phyloP scores from a whole-genome alignment of 2,888 invertebrate species.

The Phengaris alcon region DNA sequence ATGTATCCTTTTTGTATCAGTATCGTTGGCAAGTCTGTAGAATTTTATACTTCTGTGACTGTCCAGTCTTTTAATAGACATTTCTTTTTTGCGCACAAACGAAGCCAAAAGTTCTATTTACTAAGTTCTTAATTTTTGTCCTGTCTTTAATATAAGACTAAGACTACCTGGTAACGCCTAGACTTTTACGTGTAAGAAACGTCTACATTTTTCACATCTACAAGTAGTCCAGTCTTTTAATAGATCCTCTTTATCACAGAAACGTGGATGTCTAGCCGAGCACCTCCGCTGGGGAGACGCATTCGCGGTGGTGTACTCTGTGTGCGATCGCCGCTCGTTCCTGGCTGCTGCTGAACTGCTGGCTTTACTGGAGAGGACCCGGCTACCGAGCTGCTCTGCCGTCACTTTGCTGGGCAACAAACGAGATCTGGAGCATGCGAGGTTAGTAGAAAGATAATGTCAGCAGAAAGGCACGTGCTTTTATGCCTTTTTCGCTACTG shows the following conservation, averaged over 20 bases:
- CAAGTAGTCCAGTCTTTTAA: conserved; percentile 28
- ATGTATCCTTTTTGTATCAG: neutral
- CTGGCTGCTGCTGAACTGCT: conserved; percentile 85
- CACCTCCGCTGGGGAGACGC: conserved; percentile 91
- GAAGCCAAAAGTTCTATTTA: too few species aligned
- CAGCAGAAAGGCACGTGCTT: neutral
- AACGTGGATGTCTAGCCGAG: conserved; percentile 86
- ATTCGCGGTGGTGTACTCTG: conserved; percentile 89
- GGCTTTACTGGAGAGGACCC: conserved; percentile 84
- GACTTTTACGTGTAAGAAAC: neutral
- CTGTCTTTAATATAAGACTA: too few species aligned
- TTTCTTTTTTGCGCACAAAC: neutral
- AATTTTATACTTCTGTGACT: neutral
- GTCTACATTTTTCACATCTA: neutral
- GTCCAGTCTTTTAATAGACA: neutral
- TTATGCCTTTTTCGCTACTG: too few species aligned
- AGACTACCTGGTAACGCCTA: neutral
- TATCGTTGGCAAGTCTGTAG: neutral
- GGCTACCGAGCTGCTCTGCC: conserved; percentile 87
- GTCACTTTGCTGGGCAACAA: conserved; percentile 89
- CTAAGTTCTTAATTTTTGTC: too few species aligned
- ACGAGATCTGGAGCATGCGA: conserved; percentile 88
- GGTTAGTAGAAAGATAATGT: conserved; percentile 65
- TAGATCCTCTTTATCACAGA: conserved; percentile 66
- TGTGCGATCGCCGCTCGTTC: conserved; percentile 87